Conservation (phyloP, 1,140 invertebrate species). For the Bombus pascuorum region DNA sequence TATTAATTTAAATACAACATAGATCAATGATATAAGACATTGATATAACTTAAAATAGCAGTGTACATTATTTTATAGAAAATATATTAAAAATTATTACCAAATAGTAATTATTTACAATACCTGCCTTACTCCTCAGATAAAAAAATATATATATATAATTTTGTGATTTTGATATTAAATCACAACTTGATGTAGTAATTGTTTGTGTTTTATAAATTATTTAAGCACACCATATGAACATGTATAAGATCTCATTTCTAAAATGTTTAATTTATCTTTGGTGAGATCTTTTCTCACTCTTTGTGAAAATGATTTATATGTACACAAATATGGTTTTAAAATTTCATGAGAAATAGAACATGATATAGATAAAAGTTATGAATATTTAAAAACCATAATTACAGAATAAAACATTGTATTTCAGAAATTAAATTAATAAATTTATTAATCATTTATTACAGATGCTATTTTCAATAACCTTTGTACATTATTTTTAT, state of each 20-base stretch:
- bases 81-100: conserved; percentile 76
- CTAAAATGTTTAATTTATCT: neutral
- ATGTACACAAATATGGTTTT: neutral
- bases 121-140: conserved; percentile 44
- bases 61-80: conserved; percentile 81
- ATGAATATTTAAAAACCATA: conserved; percentile 2
- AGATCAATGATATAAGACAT: conserved; percentile 74
- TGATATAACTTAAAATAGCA: conserved; percentile 77
- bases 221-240: neutral
- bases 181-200: neutral
- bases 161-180: conserved; percentile 4
- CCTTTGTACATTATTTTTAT: neutral
- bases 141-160: neutral
- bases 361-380: neutral
- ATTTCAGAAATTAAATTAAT: conserved; percentile 42
- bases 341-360: neutral
- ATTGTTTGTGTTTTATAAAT: conserved; percentile 2
- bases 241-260: neutral
- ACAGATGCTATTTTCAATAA: conserved; percentile 31
- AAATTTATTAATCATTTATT: conserved; percentile 56
- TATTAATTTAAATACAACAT: conserved; percentile 75
- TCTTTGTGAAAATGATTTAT: conserved; percentile 20
- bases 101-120: conserved; percentile 60
- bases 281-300: neutral
- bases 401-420: conserved; percentile 39